These are phyloP conservation scores for Philereme vetulata DNA, from an alignment of 2,888 invertebrate genomes.

Conservation along the genomic window DNA sequence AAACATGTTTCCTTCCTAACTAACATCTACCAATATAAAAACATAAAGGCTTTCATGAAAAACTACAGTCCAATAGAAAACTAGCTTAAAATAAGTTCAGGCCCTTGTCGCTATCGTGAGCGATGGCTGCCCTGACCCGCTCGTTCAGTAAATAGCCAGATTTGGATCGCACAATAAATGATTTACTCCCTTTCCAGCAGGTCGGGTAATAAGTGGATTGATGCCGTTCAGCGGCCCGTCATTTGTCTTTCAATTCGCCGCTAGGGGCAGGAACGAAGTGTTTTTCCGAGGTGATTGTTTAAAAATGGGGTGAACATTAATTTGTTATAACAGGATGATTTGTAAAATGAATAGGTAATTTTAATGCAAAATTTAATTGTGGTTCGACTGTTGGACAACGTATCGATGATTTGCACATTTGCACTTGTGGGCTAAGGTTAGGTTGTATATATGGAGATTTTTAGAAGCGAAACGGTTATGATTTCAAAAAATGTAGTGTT, in stretches of 20 bases:
- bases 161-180: conserved; percentile 77
- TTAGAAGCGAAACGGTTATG: no score
- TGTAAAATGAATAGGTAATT: not conserved
- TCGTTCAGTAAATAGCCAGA: conserved; percentile 74
- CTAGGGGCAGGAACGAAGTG: conserved; percentile 8
- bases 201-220: conserved; percentile 78
- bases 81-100: conserved; percentile 7
- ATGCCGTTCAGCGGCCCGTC: conserved; percentile 53
- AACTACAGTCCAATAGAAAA: no score
- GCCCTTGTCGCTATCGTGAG: conserved; percentile 53
- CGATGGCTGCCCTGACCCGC: conserved; percentile 66
- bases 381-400: no score
- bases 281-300: conserved; percentile 21
- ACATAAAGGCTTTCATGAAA: no score
- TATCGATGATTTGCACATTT: no score
- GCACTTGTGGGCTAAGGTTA: no score
- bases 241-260: conserved; percentile 35
- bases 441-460: no score
- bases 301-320: conserved; percentile 18
- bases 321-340: conserved; percentile 16
- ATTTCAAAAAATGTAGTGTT: no score
- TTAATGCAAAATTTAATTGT: no score
- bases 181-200: conserved; percentile 62
- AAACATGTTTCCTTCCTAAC: no score
- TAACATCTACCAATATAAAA: no score